Evolutionary conservation across 2,888 invertebrate species (phyloP).

Genomic region (Cerastis leucographa): DNA sequence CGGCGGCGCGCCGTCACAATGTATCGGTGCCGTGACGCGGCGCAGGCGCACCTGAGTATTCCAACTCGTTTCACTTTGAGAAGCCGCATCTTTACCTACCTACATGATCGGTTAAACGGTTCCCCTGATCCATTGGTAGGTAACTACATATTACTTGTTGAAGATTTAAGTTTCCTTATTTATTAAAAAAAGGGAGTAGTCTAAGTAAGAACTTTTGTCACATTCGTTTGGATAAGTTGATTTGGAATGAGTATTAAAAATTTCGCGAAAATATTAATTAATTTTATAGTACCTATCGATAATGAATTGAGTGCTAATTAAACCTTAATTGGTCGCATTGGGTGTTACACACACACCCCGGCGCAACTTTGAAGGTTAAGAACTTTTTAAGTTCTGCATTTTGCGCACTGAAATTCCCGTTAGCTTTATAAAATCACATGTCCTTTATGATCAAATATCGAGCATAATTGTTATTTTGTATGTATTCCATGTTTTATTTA

Average conservation of each 20-base stretch:
- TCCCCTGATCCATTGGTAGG: constrained; percentile 30
- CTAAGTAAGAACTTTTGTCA: neutral
- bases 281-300: neutral
- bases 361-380: no score
- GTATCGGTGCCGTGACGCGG: constrained; percentile 74
- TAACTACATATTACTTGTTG: constrained; percentile 11
- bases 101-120: constrained; percentile 61
- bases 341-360: no score
- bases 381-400: no score
- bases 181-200: neutral
- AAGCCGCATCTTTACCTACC: constrained; percentile 75
- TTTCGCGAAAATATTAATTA: neutral
- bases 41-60: constrained; percentile 87
- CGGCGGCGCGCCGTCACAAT: constrained; percentile 78
- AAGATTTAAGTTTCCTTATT: neutral
- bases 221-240: neutral
- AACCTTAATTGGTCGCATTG: no score
- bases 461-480: no score
- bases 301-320: neutral
- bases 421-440: no score
- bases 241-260: neutral
- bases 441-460: no score
- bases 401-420: no score
- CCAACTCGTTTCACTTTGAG: constrained; percentile 82
- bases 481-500: no score